These are phyloP conservation scores for Stegophylla sp. DNA, from an alignment of 2,888 invertebrate genomes.

Conservation along the genomic window DNA sequence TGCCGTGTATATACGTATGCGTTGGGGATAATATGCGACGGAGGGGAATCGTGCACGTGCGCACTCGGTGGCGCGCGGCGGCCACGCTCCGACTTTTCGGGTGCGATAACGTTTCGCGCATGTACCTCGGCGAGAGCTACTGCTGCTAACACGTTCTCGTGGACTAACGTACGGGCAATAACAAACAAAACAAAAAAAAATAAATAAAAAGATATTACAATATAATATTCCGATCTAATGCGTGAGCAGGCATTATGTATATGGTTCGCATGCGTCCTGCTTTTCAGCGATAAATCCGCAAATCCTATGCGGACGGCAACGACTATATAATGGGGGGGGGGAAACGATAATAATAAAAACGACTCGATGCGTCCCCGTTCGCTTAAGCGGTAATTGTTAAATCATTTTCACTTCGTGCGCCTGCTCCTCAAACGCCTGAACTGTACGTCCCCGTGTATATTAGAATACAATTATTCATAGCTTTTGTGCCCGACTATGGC, in stretches of 20 bases:
- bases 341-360: background rate
- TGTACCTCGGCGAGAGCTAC: background rate
- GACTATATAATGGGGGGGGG: background rate
- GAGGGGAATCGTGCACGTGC: conserved; percentile 22
- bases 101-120: conserved; percentile 31
- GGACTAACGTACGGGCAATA: background rate
- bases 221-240: conserved; percentile 51
- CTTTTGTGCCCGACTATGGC: background rate
- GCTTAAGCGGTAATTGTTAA: conserved; percentile 15
- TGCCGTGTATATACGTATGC: background rate
- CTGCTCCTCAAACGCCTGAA: too few species aligned
- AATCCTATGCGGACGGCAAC: background rate
- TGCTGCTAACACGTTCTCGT: conserved; percentile 2
- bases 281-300: conserved; percentile 42
- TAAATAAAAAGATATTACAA: background rate
- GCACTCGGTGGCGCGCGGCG: background rate
- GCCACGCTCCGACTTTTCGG: conserved; percentile 28
- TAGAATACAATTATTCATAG: too few species aligned
- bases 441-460: background rate
- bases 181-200: background rate
- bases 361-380: too few species aligned
- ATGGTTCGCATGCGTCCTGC: background rate
- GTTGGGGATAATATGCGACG: background rate
- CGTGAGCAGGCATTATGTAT: conserved; percentile 35
- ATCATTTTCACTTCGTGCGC: conserved; percentile 6